Conservation (phyloP, 2,113 vertebrate species). For the Diphyllodes magnificus region DNA sequence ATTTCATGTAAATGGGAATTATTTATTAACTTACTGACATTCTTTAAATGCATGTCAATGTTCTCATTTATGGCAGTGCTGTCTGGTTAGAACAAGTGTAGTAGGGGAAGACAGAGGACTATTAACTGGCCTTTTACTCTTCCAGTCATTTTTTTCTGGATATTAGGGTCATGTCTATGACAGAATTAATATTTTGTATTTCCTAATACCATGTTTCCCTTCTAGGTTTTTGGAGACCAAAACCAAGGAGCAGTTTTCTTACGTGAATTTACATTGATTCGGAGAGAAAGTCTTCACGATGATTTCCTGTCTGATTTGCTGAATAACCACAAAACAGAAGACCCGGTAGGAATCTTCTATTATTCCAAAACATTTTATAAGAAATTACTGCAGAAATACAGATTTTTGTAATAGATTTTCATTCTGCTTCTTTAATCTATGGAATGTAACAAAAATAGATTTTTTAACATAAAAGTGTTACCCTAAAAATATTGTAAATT, state of each 20-base stretch:
- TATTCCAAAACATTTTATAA: neutral
- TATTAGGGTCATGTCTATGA: neutral
- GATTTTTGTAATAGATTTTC: neutral
- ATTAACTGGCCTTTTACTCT: neutral
- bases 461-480: neutral
- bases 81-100: neutral
- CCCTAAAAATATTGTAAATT: neutral
- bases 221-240: slow-evolving; percentile 78
- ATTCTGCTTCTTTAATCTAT: neutral
- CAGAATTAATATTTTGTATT: neutral
- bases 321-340: slow-evolving; percentile 83
- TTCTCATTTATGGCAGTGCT: neutral
- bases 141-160: neutral
- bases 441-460: neutral
- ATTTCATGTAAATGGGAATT: neutral
- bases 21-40: neutral
- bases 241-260: slow-evolving; percentile 88
- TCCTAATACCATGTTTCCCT: slow-evolving; percentile 2
- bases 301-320: slow-evolving; percentile 81
- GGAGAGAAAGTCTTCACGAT: slow-evolving; percentile 84
- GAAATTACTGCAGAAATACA: neutral
- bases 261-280: slow-evolving; percentile 90
- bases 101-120: neutral
- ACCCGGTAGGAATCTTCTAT: slow-evolving; percentile 74
- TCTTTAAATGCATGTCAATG: neutral